Base-by-base conservation (phyloP, 92 coral and sea anemone species). In the Siderastrea siderea region DNA sequence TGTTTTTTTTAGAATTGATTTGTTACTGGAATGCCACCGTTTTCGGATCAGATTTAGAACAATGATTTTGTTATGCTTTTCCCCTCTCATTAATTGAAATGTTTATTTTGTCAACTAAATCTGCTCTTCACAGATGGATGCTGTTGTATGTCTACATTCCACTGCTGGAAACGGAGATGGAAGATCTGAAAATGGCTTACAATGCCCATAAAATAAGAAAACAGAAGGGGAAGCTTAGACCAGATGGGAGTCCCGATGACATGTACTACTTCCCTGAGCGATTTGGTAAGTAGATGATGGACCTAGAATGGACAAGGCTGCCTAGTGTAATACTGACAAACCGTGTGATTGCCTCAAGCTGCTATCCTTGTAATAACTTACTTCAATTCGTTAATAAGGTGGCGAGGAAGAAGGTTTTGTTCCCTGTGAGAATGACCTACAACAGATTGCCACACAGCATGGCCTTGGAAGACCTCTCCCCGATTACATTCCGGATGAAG, bases 211-310 rank as follows among this genome's bases (percentile, higher is more conserved):
- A 82, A 9, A 80, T 82, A 62, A 75, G 87, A 48, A 72, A 55
- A 53, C 91, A 88, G 63, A 88, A 48, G 77, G 87, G 79, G 48
- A 49, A 26, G 65, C 71, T 88, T 26, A 66, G 91, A 71, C 87
- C 91, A 45, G 87, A 82, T 58, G 91, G 91, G 43, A 54, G 51
- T 55, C 91, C 91, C 19, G 91, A 88, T 74, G 91, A 88, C 87
- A 88, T 80, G 84, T 81, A 80, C 77, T 78, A 59, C 72, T 88
- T 88, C 65, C 91, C 91, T 17, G 87, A 88, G 49, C 91, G 62
- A 77, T 68, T 67, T n/a, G 81, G 91, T 79, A 78, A 72, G 86
- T 63, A 80, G 16, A 79, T 17, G n/a, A 53, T 75, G 63, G 13
- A 50, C 60, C 59, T 74, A 74, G 78, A 74, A 49, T 49, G 61